Percentiles rank a stretch among this genome's conserved stretches.
Evolutionary conservation across 92 coral and sea anemone species (phyloP).

Genomic region (Actinostola sp.): DNA sequence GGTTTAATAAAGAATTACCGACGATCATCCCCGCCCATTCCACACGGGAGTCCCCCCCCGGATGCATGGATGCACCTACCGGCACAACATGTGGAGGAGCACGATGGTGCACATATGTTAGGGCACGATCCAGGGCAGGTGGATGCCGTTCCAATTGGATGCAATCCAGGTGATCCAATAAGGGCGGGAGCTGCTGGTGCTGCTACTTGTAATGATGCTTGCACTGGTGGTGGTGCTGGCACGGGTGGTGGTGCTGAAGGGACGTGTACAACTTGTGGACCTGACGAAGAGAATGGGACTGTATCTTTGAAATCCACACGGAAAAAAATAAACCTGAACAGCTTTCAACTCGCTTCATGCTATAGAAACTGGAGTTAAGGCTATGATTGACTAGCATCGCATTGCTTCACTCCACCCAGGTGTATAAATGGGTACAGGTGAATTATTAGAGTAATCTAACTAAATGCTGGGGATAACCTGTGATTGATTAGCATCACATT

Average conservation of each 20-base stretch:
- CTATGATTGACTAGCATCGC: too few species aligned
- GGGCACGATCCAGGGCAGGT: constrained; percentile 77
- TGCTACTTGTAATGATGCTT: background rate
- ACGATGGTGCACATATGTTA: constrained; percentile 87
- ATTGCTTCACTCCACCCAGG: too few species aligned
- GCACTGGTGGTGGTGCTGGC: background rate
- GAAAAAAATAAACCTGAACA: too few species aligned
- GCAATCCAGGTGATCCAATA: constrained; percentile 53
- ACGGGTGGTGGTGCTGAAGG: constrained; percentile 1
- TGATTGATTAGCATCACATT: too few species aligned
- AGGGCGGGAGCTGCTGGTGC: background rate
- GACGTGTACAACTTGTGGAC: constrained; percentile 33
- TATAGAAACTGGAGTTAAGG: too few species aligned
- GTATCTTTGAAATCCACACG: background rate
- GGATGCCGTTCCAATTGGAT: constrained; percentile 30
- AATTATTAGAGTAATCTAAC: too few species aligned
- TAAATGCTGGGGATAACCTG: too few species aligned
- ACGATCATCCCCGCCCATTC: too few species aligned
- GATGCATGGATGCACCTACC: constrained; percentile 16
- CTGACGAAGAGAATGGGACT: background rate
- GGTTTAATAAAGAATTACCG: background rate
- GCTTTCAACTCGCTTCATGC: too few species aligned
- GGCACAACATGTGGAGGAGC: constrained; percentile 73
- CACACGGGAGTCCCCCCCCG: too few species aligned
- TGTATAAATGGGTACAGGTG: too few species aligned